phyloP scores from a whole-genome alignment of 2,888 invertebrate genomes.

The Bombylius major region DNA sequence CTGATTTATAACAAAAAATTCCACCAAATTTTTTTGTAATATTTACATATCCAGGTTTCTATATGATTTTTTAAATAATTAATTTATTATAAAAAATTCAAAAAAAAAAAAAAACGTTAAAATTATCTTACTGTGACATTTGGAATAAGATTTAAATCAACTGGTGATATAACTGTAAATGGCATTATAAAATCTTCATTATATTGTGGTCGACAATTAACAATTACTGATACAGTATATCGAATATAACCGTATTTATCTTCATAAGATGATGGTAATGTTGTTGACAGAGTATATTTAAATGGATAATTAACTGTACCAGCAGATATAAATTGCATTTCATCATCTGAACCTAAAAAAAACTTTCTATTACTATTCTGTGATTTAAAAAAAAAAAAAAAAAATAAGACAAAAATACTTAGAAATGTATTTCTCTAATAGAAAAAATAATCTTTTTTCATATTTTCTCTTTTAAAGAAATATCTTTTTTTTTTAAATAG shows the following conservation, averaged over 20 bases:
- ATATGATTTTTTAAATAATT: not conserved
- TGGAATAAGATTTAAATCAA: not conserved
- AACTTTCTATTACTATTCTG: no score
- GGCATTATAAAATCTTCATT: conserved; percentile 1
- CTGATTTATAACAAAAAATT: not conserved
- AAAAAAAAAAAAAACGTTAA: no score
- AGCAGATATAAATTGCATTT: conserved; percentile 24
- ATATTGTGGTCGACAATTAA: conserved; percentile 65
- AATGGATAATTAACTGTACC: conserved; percentile 67
- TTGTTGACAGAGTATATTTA: conserved; percentile 52
- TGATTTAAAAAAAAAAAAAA: no score
- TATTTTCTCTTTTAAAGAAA: no score
- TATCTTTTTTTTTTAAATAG: no score
- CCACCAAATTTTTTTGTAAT: not conserved
- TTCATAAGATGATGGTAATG: conserved; percentile 69
- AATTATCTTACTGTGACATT: not conserved
- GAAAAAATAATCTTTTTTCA: no score
- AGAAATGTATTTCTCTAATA: no score
- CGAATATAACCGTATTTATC: conserved; percentile 61
- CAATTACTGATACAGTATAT: conserved; percentile 64
- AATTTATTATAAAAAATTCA: not conserved
- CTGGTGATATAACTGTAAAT: conserved; percentile 2
- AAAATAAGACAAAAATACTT: no score
- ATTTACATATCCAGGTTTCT: no score
- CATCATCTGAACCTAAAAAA: not conserved